Base-by-base conservation (phyloP, 2,888 invertebrate species). In the Ischnura elegans region DNA sequence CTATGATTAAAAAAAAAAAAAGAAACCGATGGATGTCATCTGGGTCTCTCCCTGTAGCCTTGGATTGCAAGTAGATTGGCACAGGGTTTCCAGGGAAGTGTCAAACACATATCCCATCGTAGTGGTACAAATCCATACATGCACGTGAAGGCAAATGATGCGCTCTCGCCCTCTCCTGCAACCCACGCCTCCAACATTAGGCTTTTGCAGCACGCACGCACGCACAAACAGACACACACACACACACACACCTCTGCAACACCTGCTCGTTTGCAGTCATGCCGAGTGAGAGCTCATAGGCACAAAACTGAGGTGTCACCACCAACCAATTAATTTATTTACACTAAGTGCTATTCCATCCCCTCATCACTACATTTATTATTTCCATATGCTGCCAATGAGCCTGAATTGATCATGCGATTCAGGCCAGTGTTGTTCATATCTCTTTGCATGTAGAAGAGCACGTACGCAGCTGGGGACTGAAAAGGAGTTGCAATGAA, bases 381-480 rank as follows among this genome's bases (percentile, higher is more conserved):
- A 51, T 43, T 61, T 43, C 66, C 90, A 13, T 61, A 55, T 0
- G 90, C 21, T 10, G 29, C 90, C 1, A 19, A 8, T 16, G 25
- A 16, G 25, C 90, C 90, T 43, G 90, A 61, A 90, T 90, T 90
- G n/a, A 61, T 61, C 90, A 90, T 45, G 42, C n/a, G 90, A 43
- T 42, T 45, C 25, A 61, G 3, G 29, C 61, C n/a, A 43, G 90
- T 21, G 36, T 66, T 66, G 5, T 61, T 42, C 42, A 25, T 61
- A 61, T 66, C 66, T 66, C 90, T 94, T 61, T 93, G 94, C 94
- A 96, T 95, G 95, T 97, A 97, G 94, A 97, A 96, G 42, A 97
- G 95, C 25, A 97, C 96, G 94, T 97, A 97, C 0, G 96, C 96
- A 46, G 96, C 96, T 94, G 96, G 96, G 10, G 96, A 96, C 94